Percentiles rank a stretch among this genome's conserved stretches.
Conservation (phyloP, 2,797 vertebrate species). For the Gymnothorax reevesii region DNA sequence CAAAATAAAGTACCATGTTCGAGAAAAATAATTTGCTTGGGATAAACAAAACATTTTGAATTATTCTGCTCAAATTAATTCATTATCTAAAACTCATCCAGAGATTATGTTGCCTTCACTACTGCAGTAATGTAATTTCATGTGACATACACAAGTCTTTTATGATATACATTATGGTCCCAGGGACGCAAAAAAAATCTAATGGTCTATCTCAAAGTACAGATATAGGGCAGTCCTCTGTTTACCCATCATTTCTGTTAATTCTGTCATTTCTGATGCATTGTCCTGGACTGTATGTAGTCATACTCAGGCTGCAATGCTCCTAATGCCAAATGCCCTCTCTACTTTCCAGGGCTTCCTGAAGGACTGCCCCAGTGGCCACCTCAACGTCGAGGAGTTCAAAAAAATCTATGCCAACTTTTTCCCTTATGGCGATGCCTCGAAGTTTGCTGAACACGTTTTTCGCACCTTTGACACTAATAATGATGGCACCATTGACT, state of each 20-base stretch:
- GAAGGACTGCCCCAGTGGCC: constrained; percentile 81
- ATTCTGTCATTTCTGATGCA: neutral
- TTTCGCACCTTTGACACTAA: constrained; percentile 84
- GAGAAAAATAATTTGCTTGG: neutral
- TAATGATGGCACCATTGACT: constrained; percentile 79
- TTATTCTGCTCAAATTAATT: neutral
- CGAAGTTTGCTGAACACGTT: constrained; percentile 82
- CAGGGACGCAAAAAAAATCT: neutral
- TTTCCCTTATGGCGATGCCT: constrained; percentile 82
- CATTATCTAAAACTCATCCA: neutral
- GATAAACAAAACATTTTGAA: neutral
- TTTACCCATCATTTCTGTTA: neutral
- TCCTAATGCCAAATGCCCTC: neutral
- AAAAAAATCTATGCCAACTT: constrained; percentile 85
- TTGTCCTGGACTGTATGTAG: neutral
- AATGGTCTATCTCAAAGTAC: neutral
- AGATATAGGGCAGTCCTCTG: neutral
- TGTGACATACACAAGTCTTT: neutral
- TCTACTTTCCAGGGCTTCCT: constrained; percentile 72
- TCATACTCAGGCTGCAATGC: neutral
- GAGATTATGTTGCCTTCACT: neutral
- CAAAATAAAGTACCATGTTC: neutral
- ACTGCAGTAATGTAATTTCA: neutral
- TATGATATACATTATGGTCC: neutral
- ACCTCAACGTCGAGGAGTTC: constrained; percentile 82